A percentile compares a stretch with the other conserved stretches of the same genome.
phyloP scores from a whole-genome alignment of 1,140 invertebrate genomes.

The Chionoecetes opilio region DNA sequence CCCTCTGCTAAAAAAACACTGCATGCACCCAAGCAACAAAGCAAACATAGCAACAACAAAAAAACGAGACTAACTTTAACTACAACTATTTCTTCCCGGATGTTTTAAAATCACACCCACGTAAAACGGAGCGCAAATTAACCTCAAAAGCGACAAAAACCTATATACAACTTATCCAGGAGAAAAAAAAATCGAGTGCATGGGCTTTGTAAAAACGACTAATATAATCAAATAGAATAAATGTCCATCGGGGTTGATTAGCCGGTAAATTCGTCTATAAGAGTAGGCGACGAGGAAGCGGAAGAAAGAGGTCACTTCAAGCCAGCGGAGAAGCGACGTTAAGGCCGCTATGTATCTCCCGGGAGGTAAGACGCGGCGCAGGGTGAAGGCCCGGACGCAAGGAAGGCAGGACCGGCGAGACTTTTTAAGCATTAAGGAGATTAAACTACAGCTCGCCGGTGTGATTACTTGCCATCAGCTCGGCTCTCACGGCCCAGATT shows the following conservation, averaged over 20 bases:
- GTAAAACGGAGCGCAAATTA: background rate
- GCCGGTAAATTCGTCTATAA: background rate
- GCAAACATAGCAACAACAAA: too few relatives aligned
- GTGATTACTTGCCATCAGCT: constrained; percentile 59
- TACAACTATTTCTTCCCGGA: too few relatives aligned
- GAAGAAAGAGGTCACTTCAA: background rate
- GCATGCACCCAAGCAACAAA: background rate
- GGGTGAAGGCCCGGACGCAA: background rate
- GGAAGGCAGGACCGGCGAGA: constrained; percentile 15
- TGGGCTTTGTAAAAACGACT: too few relatives aligned
- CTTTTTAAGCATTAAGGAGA: constrained; percentile 59
- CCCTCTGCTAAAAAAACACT: background rate
- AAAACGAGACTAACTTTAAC: too few relatives aligned
- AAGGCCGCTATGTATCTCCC: background rate
- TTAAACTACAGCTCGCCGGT: constrained; percentile 47
- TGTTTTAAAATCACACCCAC: background rate
- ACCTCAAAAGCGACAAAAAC: too few relatives aligned
- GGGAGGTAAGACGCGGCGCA: background rate
- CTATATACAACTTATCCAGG: too few relatives aligned
- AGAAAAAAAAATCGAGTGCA: too few relatives aligned
- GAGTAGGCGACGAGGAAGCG: background rate
- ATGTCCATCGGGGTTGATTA: background rate
- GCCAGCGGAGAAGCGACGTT: background rate
- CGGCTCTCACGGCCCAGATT: constrained; percentile 45
- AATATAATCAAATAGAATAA: background rate